Evolutionary conservation across 2,888 invertebrate genomes (phyloP).

Genomic region (Tachina fera): DNA sequence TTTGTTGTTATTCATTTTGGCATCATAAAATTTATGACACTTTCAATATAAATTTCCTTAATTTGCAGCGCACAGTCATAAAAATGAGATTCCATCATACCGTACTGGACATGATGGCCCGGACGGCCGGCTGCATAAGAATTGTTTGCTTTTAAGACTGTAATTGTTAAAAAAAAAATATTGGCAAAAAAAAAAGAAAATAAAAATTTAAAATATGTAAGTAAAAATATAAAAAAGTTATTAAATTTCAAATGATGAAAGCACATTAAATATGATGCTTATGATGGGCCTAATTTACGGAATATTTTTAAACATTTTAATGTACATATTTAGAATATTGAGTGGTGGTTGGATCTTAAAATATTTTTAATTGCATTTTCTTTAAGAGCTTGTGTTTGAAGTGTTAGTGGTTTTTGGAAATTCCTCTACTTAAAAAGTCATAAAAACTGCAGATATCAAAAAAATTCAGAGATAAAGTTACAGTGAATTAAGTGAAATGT

Average conservation of each 20-base stretch:
- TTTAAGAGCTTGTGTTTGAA: neutral
- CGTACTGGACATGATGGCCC: constrained; percentile 44
- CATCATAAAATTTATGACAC: constrained; percentile 72
- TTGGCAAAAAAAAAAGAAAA: constrained; percentile 4
- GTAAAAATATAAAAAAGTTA: constrained; percentile 42
- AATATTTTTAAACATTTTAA: constrained; percentile 45
- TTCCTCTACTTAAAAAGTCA: constrained; percentile 9
- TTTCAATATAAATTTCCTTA: constrained; percentile 73
- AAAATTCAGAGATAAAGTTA: constrained; percentile 19
- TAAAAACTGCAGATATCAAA: constrained; percentile 10
- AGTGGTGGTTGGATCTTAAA: constrained; percentile 22
- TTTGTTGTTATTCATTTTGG: constrained; percentile 44
- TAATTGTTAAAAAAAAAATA: constrained; percentile 41
- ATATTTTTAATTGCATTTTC: constrained; percentile 15
- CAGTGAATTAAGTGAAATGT: neutral
- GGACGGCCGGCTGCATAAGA: constrained; percentile 19
- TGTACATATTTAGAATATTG: constrained; percentile 34
- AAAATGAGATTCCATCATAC: constrained; percentile 73
- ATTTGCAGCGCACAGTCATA: constrained; percentile 69
- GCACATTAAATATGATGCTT: constrained; percentile 55
- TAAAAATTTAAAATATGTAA: neutral
- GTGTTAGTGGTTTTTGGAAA: constrained; percentile 20
- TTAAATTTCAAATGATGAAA: constrained; percentile 62
- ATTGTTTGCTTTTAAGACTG: constrained; percentile 29
- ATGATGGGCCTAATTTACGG: constrained; percentile 50